Evolutionary conservation across 1,140 invertebrate genomes (phyloP).

Genomic region (Ganaspis sp.): DNA sequence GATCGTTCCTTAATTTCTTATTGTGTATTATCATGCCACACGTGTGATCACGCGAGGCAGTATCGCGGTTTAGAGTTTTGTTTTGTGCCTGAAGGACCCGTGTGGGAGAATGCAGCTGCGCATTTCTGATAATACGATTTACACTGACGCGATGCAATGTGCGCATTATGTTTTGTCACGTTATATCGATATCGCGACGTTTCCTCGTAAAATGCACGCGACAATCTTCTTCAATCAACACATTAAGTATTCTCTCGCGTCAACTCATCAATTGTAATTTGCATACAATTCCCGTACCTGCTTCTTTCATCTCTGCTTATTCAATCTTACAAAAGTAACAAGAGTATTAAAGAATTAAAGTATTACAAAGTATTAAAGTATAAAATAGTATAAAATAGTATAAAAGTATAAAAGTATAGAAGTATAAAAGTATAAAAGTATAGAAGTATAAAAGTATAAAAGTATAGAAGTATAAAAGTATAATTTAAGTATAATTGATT

Average conservation of each 20-base stretch:
- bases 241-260: not conserved
- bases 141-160: slow-evolving; percentile 40
- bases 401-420: too few species aligned
- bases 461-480: too few species aligned
- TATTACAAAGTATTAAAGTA: too few species aligned
- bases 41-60: slow-evolving; percentile 68
- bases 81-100: slow-evolving; percentile 59
- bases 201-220: slow-evolving; percentile 23
- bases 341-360: too few species aligned
- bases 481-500: too few species aligned
- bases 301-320: too few species aligned
- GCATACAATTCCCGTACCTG: too few species aligned
- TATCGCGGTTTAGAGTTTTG: slow-evolving; percentile 65
- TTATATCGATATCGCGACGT: slow-evolving; percentile 55
- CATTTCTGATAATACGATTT: slow-evolving; percentile 66
- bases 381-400: too few species aligned
- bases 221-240: not conserved
- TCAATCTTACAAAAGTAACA: too few species aligned
- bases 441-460: too few species aligned
- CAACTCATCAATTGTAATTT: not conserved
- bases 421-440: too few species aligned
- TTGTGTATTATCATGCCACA: slow-evolving; percentile 72
- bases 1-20: slow-evolving; percentile 69
- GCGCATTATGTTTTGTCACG: slow-evolving; percentile 58
- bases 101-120: slow-evolving; percentile 71